Evolutionary conservation across 1,140 invertebrate species (phyloP).

Genomic region (Anoplolepis gracilipes): DNA sequence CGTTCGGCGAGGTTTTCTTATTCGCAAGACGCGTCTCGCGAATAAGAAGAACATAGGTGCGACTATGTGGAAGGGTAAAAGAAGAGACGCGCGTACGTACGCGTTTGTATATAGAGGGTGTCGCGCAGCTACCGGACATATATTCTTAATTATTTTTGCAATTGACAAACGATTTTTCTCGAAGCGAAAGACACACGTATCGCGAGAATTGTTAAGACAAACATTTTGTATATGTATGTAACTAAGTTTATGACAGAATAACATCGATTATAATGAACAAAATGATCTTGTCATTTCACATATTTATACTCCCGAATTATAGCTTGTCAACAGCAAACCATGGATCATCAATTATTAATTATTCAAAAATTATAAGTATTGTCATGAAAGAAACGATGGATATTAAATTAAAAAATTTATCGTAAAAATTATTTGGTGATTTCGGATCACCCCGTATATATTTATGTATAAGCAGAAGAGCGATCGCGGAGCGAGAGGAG

Average conservation of each 20-base stretch:
- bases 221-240: background rate
- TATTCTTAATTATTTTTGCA: background rate
- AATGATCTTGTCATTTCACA: background rate
- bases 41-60: conserved; percentile 53
- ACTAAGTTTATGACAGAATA: background rate
- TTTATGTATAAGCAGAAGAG: conserved; percentile 43
- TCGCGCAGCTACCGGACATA: background rate
- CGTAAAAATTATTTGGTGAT: background rate
- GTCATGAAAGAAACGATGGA: background rate
- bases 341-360: background rate
- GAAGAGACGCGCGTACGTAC: conserved; percentile 26
- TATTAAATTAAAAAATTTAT: background rate
- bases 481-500: conserved; percentile 30
- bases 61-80: conserved; percentile 44
- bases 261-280: background rate
- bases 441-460: conserved; percentile 43
- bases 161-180: background rate
- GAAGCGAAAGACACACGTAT: no score
- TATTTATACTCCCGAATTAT: background rate
- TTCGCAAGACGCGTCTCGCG: conserved; percentile 30
- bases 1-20: conserved; percentile 41
- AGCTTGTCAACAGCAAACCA: background rate
- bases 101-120: conserved; percentile 24
- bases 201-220: background rate
- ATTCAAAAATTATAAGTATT: background rate